Base-by-base conservation (phyloP, 2,797 vertebrate genomes). In the Peromyscus aztecus region DNA sequence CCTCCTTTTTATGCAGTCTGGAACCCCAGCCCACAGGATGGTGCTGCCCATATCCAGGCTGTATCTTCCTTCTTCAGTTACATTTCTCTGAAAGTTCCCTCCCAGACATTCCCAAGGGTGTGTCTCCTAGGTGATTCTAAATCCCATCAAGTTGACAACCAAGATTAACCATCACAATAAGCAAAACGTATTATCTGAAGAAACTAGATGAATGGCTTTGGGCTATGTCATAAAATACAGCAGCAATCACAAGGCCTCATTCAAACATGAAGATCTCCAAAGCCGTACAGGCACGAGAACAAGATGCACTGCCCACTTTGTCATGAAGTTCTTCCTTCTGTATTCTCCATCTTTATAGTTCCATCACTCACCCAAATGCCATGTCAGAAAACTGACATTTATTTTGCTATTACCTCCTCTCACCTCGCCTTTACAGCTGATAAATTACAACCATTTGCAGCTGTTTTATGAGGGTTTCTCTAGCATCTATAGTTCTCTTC, bases 191-290 rank as follows among this genome's bases (percentile, higher is more conserved):
- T 52, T 71, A 71, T 71, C 37, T 85, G 40, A 94, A 85, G 65
- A n/a, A 82, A 90, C 34, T 31, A 67, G 40, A 87, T 78, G 46
- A 90, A 92, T 83, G 94, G 46, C 63, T 94, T 94, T 81, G 93
- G 61, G 29, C 85, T 65, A 12, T 65, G 19, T 73, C 80, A 92
- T 90, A 90, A 95, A 94, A 90, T 57, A 90, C 77, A 83, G 65
- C 94, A 86, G 19, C 37, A 87, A 75, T 90, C 78, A 90, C 31
- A 31, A 46, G 9, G 6, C 69, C 86, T 91, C 93, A 85, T 78
- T 90, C 29, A 87, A 83, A 43, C 23, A 37, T n/a, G 86, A 57
- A 90, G 19, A 49, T 61, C 95, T 90, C 87, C 71, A 81, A 96
- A 83, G 29, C 14, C 59, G 7, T 52, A 78, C 23, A 87, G 63